Evolutionary conservation across 2,113 vertebrate species (phyloP).

Genomic region (Tenrec ecaudatus): DNA sequence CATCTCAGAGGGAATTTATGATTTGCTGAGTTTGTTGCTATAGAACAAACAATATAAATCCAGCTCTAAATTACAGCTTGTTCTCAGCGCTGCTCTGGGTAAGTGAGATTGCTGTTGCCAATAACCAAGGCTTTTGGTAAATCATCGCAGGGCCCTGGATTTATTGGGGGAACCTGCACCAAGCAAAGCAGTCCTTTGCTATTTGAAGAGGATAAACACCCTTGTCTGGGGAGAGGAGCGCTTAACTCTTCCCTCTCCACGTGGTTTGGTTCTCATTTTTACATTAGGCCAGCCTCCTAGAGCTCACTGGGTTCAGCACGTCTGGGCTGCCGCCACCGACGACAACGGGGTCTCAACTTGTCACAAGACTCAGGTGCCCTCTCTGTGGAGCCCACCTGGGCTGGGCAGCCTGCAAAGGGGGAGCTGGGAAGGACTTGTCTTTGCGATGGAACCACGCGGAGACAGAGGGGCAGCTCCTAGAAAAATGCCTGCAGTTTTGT

Average conservation of each 20-base stretch:
- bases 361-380: background rate
- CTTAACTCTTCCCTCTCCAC: slow-evolving; percentile 42
- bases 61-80: slow-evolving; percentile 83
- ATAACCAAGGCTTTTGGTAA: slow-evolving; percentile 85
- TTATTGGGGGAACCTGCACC: slow-evolving; percentile 79
- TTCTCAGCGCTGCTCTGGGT: slow-evolving; percentile 80
- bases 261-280: background rate
- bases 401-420: background rate
- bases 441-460: background rate
- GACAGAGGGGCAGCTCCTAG: background rate
- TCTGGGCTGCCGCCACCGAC: slow-evolving; percentile 7
- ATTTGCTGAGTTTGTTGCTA: slow-evolving; percentile 83
- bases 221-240: background rate
- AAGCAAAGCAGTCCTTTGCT: slow-evolving; percentile 35
- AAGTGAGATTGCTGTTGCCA: slow-evolving; percentile 83
- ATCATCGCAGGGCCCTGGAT: slow-evolving; percentile 79
- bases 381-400: background rate
- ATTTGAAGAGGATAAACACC: slow-evolving; percentile 29
- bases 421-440: background rate
- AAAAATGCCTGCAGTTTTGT: background rate
- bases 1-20: slow-evolving; percentile 81
- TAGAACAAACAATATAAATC: slow-evolving; percentile 86
- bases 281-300: background rate
- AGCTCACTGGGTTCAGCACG: fast-evolving
- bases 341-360: background rate